These are phyloP conservation scores for Prinia subflava DNA, from an alignment of 2,113 vertebrate species.

Conservation along the genomic window DNA sequence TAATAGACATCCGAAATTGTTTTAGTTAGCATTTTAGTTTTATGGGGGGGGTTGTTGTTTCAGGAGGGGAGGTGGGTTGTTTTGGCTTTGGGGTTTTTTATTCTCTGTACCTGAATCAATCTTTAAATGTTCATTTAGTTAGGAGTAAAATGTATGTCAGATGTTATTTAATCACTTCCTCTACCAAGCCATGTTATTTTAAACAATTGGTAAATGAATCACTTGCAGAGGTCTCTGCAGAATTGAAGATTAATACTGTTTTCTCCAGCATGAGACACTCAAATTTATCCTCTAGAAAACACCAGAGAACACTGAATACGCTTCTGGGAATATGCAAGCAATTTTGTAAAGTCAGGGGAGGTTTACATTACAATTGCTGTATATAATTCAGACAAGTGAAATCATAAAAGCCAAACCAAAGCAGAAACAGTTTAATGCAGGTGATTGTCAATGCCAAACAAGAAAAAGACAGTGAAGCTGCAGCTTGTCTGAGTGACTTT, in stretches of 20 bases:
- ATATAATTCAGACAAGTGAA: conserved; percentile 2
- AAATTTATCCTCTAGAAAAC: conserved; percentile 31
- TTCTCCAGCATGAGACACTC: conserved; percentile 11
- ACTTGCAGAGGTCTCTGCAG: conserved; percentile 21
- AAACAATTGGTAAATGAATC: conserved; percentile 25
- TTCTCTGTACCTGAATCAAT: conserved; percentile 25
- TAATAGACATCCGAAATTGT: not conserved
- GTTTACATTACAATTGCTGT: not conserved
- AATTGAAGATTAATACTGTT: conserved; percentile 36
- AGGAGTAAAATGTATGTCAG: conserved; percentile 30
- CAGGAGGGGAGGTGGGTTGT: not conserved
- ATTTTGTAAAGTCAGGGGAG: not conserved
- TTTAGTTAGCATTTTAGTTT: not conserved
- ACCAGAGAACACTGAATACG: not conserved
- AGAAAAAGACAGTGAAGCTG: not conserved
- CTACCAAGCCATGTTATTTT: conserved; percentile 22
- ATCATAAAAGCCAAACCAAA: not conserved
- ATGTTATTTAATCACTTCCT: conserved; percentile 59
- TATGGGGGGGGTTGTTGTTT: not conserved
- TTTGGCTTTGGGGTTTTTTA: not conserved
- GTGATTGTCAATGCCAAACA: not conserved
- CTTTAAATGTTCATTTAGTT: conserved; percentile 32
- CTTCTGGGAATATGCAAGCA: conserved; percentile 23
- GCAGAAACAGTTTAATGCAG: not conserved
- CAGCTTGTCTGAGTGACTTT: not conserved